A percentile compares a stretch with the other conserved stretches of the same genome.
Evolutionary conservation across 2,113 vertebrate species (phyloP).

Genomic region (Mionectes macconnelli): DNA sequence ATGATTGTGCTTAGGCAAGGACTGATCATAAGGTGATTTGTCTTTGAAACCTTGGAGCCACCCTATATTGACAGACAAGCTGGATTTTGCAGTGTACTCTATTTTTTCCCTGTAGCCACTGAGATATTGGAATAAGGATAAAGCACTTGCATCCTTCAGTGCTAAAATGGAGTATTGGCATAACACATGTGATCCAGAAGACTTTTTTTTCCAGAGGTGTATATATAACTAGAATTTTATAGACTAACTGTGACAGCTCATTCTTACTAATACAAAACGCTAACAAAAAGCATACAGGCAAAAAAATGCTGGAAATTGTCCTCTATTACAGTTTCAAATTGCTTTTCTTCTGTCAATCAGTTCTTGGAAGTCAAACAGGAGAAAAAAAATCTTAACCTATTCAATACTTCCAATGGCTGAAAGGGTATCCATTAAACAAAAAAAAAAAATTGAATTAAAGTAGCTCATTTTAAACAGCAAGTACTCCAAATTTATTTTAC

Average conservation of each 20-base stretch:
- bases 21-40: neutral
- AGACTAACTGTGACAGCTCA: neutral
- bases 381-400: neutral
- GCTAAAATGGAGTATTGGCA: neutral
- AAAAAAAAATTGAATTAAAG: neutral
- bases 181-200: neutral
- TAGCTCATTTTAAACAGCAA: neutral
- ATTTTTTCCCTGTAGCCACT: neutral
- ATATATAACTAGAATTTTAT: neutral
- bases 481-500: neutral
- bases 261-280: neutral
- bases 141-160: neutral
- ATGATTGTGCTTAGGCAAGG: neutral
- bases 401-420: neutral
- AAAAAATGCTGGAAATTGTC: neutral
- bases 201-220: neutral
- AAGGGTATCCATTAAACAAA: neutral
- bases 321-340: neutral
- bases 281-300: neutral
- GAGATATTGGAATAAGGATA: neutral
- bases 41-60: neutral
- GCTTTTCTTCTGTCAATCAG: neutral
- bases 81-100: neutral
- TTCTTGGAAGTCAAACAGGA: neutral
- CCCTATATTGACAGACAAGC: neutral